Evolutionary conservation across 1,140 invertebrate species (phyloP), one percentile per base, ranked within the genome.

Genomic region (Monochamus saltuarius): DNA sequence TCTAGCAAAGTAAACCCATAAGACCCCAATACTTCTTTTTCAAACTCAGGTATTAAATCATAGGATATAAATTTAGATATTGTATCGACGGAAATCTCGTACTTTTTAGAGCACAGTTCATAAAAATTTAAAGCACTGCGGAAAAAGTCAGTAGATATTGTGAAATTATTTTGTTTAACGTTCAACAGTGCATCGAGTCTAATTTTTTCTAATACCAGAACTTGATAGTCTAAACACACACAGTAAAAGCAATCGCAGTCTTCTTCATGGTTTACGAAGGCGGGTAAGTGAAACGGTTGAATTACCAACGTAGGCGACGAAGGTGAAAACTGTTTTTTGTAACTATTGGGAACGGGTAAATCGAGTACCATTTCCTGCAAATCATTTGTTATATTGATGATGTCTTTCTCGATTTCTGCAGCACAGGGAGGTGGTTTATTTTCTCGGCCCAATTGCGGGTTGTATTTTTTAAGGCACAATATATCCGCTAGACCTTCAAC

Each of bases 191-290:
- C 59, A 49, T 49, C 29, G 11, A 61, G 43, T 42, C 52, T 39
- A 19, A 13, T 39, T 17, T 42, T 14, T 34, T 45, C 52, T 4
- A 61, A 14, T 34, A 50, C 36, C 7, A 46, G 37, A 42, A 19
- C 16, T 9, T 56, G 53, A 22, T 39, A 61, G 17, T 61, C 59
- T 11, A 38, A 36, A 36, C 51, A 61, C 9, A 29, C 39, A 22
- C 59, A 61, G 4, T 56, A 47, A 45, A 56, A 61, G 40, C 59
- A 61, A 37, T n/a, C 9, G 37, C 59, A 61, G 4, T n/a, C 7
- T 9, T 11, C 42, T 29, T 45, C 22, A 16, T 61, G 59, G 4
- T 29, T 43, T n/a, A 22, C n/a, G 6, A 40, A 22, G 11, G 13
- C 19, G 13, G 59, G 59, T 7, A 22, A 9, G 16, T 16, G 7